These are phyloP conservation scores for Bradypus variegatus DNA, from an alignment of 2,797 vertebrate species.

Conservation along the genomic window DNA sequence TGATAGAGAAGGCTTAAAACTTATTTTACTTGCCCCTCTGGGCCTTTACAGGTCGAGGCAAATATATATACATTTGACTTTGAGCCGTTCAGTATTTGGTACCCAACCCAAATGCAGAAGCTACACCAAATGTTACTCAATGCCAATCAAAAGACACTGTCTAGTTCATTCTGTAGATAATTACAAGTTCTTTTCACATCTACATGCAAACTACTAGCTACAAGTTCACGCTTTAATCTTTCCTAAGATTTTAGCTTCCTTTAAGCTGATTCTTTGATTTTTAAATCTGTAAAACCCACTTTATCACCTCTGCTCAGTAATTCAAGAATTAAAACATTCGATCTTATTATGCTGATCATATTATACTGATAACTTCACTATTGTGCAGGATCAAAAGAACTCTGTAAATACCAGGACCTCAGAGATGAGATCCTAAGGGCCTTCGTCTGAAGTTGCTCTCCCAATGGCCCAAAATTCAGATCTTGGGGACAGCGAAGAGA, in stretches of 20 bases:
- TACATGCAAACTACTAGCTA: not conserved
- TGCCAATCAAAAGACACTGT: not conserved
- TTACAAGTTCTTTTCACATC: not conserved
- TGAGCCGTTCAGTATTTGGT: not conserved
- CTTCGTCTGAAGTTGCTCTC: not conserved
- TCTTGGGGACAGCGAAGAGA: not conserved
- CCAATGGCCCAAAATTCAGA: not conserved
- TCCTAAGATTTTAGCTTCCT: conserved; percentile 17
- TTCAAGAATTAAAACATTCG: not conserved
- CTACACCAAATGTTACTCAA: not conserved
- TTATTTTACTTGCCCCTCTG: not conserved
- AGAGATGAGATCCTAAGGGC: not conserved
- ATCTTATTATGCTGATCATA: not conserved
- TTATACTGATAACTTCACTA: not conserved
- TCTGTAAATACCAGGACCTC: not conserved
- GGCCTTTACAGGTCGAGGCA: not conserved
- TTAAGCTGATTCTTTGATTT: not conserved
- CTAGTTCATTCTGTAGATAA: not conserved
- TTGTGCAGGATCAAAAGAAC: not conserved
- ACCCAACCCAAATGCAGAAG: conserved; percentile 1
- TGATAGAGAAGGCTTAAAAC: not conserved
- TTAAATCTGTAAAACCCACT: not conserved
- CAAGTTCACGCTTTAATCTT: not conserved
- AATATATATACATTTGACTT: not conserved
- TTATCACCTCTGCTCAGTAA: not conserved